Conservation (phyloP, 2,888 invertebrate species). For the Stenodema calcarata region DNA sequence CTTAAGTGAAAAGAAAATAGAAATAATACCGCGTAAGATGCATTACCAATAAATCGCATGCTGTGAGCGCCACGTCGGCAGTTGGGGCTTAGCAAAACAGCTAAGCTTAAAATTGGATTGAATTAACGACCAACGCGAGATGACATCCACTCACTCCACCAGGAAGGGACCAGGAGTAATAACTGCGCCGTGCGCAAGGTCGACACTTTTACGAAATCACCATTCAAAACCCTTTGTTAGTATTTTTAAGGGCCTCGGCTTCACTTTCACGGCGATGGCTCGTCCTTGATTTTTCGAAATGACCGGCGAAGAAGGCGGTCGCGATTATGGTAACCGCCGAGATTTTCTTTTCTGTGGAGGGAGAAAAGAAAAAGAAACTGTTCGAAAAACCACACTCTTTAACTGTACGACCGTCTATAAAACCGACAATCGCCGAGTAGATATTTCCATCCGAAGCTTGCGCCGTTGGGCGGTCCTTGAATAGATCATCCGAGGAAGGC, state of each 20-base stretch:
- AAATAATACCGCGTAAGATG: no score
- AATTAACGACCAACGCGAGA: slow-evolving; percentile 21
- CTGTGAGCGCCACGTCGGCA: background rate
- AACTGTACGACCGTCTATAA: background rate
- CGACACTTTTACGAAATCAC: background rate
- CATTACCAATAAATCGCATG: background rate
- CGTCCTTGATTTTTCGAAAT: slow-evolving; percentile 5
- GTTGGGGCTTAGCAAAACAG: background rate
- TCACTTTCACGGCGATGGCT: background rate
- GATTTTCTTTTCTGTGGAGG: background rate
- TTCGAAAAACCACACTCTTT: background rate
- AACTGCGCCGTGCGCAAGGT: background rate
- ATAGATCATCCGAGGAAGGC: background rate
- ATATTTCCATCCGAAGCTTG: background rate
- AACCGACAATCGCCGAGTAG: background rate
- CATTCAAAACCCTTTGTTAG: background rate
- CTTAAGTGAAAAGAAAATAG: no score
- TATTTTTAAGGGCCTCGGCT: background rate
- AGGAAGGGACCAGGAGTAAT: background rate
- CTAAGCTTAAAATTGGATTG: background rate
- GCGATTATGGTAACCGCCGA: background rate
- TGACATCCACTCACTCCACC: background rate
- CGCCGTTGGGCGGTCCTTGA: background rate
- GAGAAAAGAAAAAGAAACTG: background rate
- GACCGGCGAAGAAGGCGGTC: background rate